Base-by-base conservation (phyloP, 1,140 invertebrate species). In the Achroia grisella region DNA sequence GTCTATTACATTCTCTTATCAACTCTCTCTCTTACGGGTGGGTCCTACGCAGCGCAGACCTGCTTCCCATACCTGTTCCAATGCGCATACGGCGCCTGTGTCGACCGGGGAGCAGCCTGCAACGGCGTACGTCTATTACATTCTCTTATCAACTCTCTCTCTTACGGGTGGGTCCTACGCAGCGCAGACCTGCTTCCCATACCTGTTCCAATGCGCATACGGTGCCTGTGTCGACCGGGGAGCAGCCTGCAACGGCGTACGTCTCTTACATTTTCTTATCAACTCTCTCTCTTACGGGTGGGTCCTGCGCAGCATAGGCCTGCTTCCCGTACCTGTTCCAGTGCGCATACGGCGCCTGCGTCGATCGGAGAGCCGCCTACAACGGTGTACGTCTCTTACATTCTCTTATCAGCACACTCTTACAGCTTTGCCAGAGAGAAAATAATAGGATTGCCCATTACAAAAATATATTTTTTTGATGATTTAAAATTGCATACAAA, bases 151-250 rank as follows among this genome's bases (percentile, higher is more conserved):
- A n/a, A n/a, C n/a, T n/a, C n/a, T n/a, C n/a, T n/a, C n/a, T n/a
- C n/a, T n/a, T n/a, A 70, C 8, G 31, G 15, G 10, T 35, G 6
- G 1, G 8, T 56, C 74, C 0, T 87, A 86, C 42, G 60, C 68
- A 0, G 63, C 60, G 4, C 74, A 66, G 17, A 49, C 44, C 0
- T 89, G 88, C 61, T 67, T 73, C 1, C 40, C 48, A 0, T 62
- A 80, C 41, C 55, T 79, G 23, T 89, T 83, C 48, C 74, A 78
- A 23, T 90, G 88, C 42, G 71, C 71, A 1, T 89, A 89, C 45
- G 88, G 90, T 53, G 90, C 88, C 27, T 95, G 93, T 60, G 89
- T 93, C 17, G 80, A 90, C 52, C 72, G 79, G 5, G 83, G 86
- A 35, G 89, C 88, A 4, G 88, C 90, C 49, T 89, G 88, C 39